Evolutionary conservation across 2,888 invertebrate species (phyloP).

Genomic region (Opisthograptis luteolata): DNA sequence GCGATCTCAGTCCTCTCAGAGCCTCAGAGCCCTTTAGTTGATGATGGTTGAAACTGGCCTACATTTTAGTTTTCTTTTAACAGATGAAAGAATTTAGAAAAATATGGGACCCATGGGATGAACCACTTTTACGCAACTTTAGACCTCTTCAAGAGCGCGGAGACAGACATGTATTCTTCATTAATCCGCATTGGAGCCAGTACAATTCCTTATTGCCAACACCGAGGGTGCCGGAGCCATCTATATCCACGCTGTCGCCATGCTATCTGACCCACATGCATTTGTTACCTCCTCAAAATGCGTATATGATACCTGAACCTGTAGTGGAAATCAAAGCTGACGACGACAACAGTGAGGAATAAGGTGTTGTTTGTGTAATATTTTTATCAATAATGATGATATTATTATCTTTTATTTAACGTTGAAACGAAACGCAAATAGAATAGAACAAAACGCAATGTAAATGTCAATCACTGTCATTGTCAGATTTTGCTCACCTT

Average conservation of each 20-base stretch:
- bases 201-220: constrained; percentile 79
- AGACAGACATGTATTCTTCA: constrained; percentile 77
- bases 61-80: constrained; percentile 30
- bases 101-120: constrained; percentile 78
- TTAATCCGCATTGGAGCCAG: constrained; percentile 78
- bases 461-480: neutral
- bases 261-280: constrained; percentile 57
- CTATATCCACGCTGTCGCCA: constrained; percentile 65
- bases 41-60: no score
- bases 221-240: constrained; percentile 62
- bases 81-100: constrained; percentile 84
- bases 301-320: constrained; percentile 51
- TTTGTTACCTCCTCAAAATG: constrained; percentile 68
- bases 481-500: no score
- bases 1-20: no score
- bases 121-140: constrained; percentile 80
- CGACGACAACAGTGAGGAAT: no score
- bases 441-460: neutral
- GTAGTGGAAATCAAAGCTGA: constrained; percentile 34
- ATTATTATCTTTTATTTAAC: no score
- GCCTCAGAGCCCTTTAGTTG: no score
- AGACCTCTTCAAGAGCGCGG: constrained; percentile 74
- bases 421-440: no score
- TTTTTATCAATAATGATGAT: no score
- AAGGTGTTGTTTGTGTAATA: no score